These are phyloP conservation scores for Ptychodera flava DNA, from an alignment of 35 echinoderm and acorn worm species.

Conservation along the genomic window DNA sequence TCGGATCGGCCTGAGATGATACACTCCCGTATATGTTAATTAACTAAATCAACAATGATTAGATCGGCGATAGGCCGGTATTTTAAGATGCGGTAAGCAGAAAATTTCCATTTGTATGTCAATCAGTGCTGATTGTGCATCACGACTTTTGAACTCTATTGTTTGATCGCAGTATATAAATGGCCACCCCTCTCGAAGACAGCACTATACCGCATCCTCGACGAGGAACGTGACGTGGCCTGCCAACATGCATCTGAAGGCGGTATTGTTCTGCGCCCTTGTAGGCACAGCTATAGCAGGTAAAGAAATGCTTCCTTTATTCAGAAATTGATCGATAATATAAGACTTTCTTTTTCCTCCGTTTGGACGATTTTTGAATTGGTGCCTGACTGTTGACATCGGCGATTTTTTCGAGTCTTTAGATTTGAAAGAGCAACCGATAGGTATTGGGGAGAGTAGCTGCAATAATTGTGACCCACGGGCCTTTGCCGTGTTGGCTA, in stretches of 20 bases:
- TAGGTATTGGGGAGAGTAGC: too few relatives aligned
- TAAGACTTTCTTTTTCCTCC: too few relatives aligned
- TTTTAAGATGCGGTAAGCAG: conserved; percentile 5
- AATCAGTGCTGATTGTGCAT: background rate
- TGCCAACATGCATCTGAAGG: conserved; percentile 5
- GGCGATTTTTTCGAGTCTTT: too few relatives aligned
- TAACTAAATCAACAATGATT: background rate
- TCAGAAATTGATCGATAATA: too few relatives aligned
- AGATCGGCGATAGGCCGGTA: background rate
- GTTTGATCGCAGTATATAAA: conserved; percentile 12
- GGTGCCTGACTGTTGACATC: too few relatives aligned
- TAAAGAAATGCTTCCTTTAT: background rate
- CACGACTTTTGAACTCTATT: conserved; percentile 24
- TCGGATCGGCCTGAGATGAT: too few relatives aligned
- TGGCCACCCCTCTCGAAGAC: background rate
- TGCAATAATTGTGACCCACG: too few relatives aligned
- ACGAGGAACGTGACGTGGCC: background rate
- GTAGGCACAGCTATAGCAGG: background rate
- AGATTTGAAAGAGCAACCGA: too few relatives aligned
- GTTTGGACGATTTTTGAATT: too few relatives aligned
- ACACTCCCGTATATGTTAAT: background rate
- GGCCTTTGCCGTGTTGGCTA: too few relatives aligned
- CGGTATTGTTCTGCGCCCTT: background rate
- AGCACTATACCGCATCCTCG: background rate
- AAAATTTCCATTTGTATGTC: background rate